Percentiles rank a stretch among this genome's conserved stretches.
These are phyloP conservation scores for Glyphotaelius pellucidus DNA, from an alignment of 2,888 invertebrate genomes.

Conservation along the genomic window DNA sequence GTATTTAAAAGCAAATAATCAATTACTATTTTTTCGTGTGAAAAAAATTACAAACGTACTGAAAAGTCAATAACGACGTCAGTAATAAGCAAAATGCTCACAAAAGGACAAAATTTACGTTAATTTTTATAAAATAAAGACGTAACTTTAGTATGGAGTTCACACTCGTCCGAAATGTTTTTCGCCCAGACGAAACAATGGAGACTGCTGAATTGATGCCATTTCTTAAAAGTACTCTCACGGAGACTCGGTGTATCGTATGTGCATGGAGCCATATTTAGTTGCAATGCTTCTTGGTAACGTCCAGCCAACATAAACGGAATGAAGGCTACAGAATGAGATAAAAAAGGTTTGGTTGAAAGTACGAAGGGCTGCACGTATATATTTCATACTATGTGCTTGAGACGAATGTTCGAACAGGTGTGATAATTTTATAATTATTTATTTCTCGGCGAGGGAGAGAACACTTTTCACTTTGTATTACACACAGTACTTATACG, in stretches of 20 bases:
- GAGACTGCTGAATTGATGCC: conserved; percentile 15
- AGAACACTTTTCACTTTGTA: background rate
- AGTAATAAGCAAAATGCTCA: background rate
- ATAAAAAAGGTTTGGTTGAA: background rate
- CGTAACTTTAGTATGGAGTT: background rate
- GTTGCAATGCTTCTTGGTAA: background rate
- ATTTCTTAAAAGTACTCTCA: background rate
- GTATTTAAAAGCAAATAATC: too few relatives aligned
- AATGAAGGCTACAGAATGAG: background rate
- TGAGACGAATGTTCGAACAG: background rate
- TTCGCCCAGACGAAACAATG: conserved; percentile 20
- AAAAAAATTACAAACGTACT: too few relatives aligned
- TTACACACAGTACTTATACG: background rate
- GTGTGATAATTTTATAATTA: background rate
- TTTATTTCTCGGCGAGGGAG: background rate
- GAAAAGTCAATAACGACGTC: background rate
- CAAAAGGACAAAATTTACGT: background rate
- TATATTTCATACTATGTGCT: background rate
- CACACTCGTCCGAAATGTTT: background rate
- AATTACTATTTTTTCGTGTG: too few relatives aligned
- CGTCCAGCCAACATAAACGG: background rate
- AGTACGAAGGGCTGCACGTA: background rate
- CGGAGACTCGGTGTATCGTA: background rate
- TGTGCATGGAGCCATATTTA: background rate
- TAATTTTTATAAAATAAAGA: background rate